These are phyloP conservation scores for Oscheius sp. DNA, from an alignment of 2,888 invertebrate species.

Conservation along the genomic window DNA sequence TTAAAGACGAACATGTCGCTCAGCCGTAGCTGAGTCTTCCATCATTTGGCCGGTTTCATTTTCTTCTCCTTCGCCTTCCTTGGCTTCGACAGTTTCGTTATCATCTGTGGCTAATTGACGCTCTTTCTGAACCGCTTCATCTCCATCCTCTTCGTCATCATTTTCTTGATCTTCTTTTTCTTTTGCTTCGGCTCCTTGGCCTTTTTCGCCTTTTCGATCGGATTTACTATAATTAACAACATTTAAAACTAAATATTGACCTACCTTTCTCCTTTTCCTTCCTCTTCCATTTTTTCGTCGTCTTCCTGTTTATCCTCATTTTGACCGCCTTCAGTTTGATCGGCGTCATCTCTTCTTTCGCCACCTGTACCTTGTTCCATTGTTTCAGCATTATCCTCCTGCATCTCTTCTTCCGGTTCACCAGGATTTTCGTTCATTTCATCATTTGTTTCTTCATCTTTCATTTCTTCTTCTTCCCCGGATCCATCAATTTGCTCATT, in stretches of 20 bases:
- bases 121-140: conserved; percentile 41
- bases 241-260: neutral
- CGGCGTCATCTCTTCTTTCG: conserved; percentile 64
- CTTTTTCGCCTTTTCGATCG: conserved; percentile 47
- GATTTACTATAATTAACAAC: conserved; percentile 33
- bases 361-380: conserved; percentile 50
- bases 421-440: conserved; percentile 22
- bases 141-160: conserved; percentile 41
- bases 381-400: conserved; percentile 43
- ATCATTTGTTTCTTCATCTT: conserved; percentile 73
- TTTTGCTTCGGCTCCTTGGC: conserved; percentile 72
- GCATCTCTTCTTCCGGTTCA: conserved; percentile 27
- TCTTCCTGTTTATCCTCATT: conserved; percentile 50
- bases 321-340: conserved; percentile 43
- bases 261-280: conserved; percentile 50
- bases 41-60: conserved; percentile 55
- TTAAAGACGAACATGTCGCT: conserved; percentile 32
- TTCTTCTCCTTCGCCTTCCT: conserved; percentile 56
- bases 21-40: conserved; percentile 48
- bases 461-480: conserved; percentile 73
- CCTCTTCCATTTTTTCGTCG: conserved; percentile 42
- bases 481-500: conserved; percentile 66
- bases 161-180: conserved; percentile 43
- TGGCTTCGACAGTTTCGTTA: conserved; percentile 39
- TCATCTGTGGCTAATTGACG: conserved; percentile 41